Conservation (phyloP, 2,888 invertebrate species). For the Thysanoteuthis rhombus region DNA sequence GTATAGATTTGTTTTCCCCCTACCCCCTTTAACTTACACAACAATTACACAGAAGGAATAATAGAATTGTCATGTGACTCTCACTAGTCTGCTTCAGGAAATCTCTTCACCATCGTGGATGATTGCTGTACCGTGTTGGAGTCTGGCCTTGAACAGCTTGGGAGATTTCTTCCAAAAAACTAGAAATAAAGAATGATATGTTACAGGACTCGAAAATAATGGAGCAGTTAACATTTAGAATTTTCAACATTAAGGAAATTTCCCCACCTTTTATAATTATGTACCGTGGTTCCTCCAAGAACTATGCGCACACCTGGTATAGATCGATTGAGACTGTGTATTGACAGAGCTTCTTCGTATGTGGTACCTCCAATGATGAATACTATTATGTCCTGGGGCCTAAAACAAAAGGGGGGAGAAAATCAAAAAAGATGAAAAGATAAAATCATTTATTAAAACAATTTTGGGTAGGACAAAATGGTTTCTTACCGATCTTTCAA, state of each 20-base stretch:
- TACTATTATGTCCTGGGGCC: constrained; percentile 92
- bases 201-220: neutral
- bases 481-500: constrained; percentile 66
- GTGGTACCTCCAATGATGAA: constrained; percentile 97
- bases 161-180: constrained; percentile 52
- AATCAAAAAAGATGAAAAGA: neutral
- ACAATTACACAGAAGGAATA: neutral
- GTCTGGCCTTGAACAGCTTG: constrained; percentile 41
- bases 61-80: constrained; percentile 12
- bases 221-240: neutral
- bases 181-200: constrained; percentile 34
- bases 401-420: too few species aligned
- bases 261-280: constrained; percentile 73
- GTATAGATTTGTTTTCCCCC: neutral
- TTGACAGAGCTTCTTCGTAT: constrained; percentile 91
- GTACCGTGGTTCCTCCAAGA: constrained; percentile 90
- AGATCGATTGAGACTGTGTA: constrained; percentile 80
- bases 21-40: neutral
- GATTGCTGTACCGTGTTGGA: constrained; percentile 25
- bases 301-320: constrained; percentile 80
- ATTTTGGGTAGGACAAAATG: neutral
- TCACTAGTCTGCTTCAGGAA: neutral
- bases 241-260: neutral
- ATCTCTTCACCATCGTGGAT: constrained; percentile 27
- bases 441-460: too few species aligned